Percentiles rank a stretch among this genome's conserved stretches.
Evolutionary conservation across 2,113 vertebrate genomes (phyloP).

Genomic region (Larimichthys crocea): DNA sequence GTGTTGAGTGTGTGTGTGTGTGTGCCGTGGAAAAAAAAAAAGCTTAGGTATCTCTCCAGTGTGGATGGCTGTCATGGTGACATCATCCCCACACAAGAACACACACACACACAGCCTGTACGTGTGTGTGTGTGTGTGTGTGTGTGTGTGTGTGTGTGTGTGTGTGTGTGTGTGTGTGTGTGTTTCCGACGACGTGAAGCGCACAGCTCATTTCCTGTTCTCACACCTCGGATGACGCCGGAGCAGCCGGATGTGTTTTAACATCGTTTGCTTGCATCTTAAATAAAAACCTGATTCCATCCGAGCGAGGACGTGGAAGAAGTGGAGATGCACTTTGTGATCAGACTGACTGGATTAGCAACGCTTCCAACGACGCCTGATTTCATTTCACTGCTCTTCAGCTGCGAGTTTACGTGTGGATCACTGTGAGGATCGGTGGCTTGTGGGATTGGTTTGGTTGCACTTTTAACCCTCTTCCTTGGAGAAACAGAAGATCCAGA

Average conservation of each 20-base stretch:
- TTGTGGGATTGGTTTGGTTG: conserved; percentile 24
- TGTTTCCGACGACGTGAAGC: not conserved
- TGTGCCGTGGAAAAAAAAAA: not conserved
- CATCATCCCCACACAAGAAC: not conserved
- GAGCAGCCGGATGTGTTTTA: conserved; percentile 57
- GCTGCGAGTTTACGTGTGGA: not conserved
- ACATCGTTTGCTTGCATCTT: conserved; percentile 39
- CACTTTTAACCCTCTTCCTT: not conserved
- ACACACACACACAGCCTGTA: too few species aligned
- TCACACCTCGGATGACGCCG: conserved; percentile 16
- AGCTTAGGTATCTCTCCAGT: not conserved
- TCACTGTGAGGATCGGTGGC: conserved; percentile 9
- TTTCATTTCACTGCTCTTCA: not conserved
- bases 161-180: not conserved
- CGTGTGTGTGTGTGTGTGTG: not conserved
- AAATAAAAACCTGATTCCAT: conserved; percentile 53
- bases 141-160: not conserved
- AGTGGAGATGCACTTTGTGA: conserved; percentile 27
- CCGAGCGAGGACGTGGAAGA: conserved; percentile 29
- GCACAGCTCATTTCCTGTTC: not conserved
- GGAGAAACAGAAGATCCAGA: not conserved
- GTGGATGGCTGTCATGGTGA: conserved; percentile 1
- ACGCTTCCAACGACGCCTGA: not conserved
- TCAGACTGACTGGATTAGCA: conserved; percentile 40
- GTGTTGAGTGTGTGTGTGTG: not conserved